Evolutionary conservation across 2,888 invertebrate genomes (phyloP).

Genomic region (Brenthis daphne): DNA sequence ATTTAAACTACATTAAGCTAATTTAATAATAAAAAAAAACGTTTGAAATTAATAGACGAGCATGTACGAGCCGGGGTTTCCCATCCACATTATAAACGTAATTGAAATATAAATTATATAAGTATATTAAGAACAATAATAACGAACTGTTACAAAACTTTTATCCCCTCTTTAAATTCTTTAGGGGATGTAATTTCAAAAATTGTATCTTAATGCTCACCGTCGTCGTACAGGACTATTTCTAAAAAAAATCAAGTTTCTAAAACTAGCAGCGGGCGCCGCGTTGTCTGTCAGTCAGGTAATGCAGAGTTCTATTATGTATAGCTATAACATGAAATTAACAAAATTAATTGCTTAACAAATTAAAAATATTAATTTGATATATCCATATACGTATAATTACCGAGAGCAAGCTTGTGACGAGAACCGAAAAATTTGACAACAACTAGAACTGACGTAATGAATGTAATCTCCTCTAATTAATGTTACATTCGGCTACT

Average conservation of each 20-base stretch:
- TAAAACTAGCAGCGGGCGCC: no score
- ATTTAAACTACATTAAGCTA: constrained; percentile 5
- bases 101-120: constrained; percentile 11
- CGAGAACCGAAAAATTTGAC: constrained; percentile 33
- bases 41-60: no score
- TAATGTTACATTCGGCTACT: constrained; percentile 33
- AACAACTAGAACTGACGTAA: constrained; percentile 31
- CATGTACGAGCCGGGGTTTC: no score
- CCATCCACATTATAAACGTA: not conserved
- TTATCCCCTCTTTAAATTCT: no score
- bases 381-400: not conserved
- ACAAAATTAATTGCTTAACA: constrained; percentile 16
- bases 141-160: no score
- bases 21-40: constrained; percentile 7
- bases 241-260: no score
- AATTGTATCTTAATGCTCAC: no score
- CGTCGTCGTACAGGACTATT: no score
- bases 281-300: no score
- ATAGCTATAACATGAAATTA: not conserved
- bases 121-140: no score
- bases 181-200: no score
- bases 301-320: no score
- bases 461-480: constrained; percentile 36
- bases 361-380: constrained; percentile 18
- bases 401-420: not conserved